Evolutionary conservation across 2,888 invertebrate genomes (phyloP), one percentile per base, ranked within the genome.

Genomic region (Eilema caniola): DNA sequence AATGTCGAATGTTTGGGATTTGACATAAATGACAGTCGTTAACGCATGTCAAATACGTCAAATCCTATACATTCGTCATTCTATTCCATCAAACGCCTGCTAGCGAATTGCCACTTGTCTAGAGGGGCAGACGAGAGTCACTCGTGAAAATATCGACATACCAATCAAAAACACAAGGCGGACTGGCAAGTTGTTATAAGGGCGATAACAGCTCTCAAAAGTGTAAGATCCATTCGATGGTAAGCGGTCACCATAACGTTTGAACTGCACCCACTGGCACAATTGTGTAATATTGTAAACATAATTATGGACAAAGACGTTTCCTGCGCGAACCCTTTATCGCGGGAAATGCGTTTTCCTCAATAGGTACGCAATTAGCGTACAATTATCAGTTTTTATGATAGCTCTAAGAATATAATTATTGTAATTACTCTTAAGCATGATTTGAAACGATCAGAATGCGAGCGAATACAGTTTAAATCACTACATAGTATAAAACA

Each of bases 371-470:
- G 53, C 53, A 53, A 53, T 53, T 53, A 53, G 2, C 10, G 53
- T 53, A 53, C 53, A n/a, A 53, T 53, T 53, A 53, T n/a, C 53
- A 20, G 53, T n/a, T 53, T 53, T n/a, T 53, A 53, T 53, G 53
- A n/a, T n/a, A n/a, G 47, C 47, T 47, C 47, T 47, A 47, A 47
- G 47, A 47, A 47, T 7, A n/a, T 53, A n/a, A 53, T 53, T 53
- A n/a, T 3, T 53, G n/a, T 53, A 53, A 53, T 53, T 53, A 10
- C n/a, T 10, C 10, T 53, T 53, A 53, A 53, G 53, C 53, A 53
- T 20, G 53, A 20, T 10, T 53, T 53, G 10, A 53, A 53, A 20
- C 20, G 20, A 53, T 53, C 53, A 53, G 53, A 53, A 53, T 10
- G 53, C 20, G 53, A 53, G 20, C 53, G n/a, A 53, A 53, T 53